Base-by-base conservation (phyloP, 2,113 vertebrate species). In the Callopanchax toddi region DNA sequence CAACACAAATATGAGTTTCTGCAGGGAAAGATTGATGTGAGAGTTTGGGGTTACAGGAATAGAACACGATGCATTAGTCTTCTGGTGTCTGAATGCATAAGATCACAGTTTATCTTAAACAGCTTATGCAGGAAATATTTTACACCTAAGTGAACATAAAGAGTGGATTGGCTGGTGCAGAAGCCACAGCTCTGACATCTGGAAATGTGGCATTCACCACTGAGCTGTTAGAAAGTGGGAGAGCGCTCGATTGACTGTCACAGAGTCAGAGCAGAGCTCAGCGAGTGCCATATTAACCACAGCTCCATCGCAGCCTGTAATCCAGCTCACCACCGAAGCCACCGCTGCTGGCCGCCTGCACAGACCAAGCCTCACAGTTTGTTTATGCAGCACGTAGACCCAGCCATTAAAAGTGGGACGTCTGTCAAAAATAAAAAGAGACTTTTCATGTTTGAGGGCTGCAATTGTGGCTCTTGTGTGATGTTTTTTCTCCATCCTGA, bases 361-460 rank as follows among this genome's bases (percentile, higher is more conserved):
- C 79, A 82, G 82, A 82, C 78, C 79, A 20, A 74, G 77, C 83
- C 82, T 79, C 84, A 69, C 85, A 84, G 89, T 90, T 92, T 89
- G 87, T 91, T 92, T 92, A 90, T 78, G 73, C 88, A 81, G 89
- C 86, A 72, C 74, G 49, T 73, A 82, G 86, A 87, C 76, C 78
- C 74, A 13, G 78, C 84, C 86, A 89, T 91, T 91, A 92, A 87
- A 86, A 87, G 79, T 87, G 76, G 86, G 87, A 87, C 85, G 84
- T 62, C 89, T 90, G 89, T 91, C 89, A 89, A 88, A 88, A 89
- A 91, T 88, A 89, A 91, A 92, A 89, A 83, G 88, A 88, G 87
- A 91, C 90, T 92, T 89, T 90, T 91, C 91, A 89, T 92, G 92
- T 93, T 89, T 80, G 88, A 90, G 91, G 87, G 80, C 85, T 86